These are phyloP conservation scores for Microctenopoma steveboyesi DNA, from an alignment of 2,797 vertebrate genomes.

Conservation along the genomic window DNA sequence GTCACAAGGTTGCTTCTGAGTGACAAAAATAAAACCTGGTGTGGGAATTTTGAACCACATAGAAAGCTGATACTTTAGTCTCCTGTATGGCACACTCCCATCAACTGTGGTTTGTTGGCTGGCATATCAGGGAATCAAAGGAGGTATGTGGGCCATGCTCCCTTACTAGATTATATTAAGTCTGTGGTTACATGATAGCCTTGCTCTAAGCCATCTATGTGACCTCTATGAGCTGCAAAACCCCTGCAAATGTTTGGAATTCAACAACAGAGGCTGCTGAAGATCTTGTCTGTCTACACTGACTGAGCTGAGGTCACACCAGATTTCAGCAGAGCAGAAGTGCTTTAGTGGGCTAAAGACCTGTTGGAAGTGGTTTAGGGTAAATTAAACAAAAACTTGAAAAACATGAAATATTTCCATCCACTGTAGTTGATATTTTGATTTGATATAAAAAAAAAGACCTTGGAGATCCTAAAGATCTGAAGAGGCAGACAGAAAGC, in stretches of 20 bases:
- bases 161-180: constrained; percentile 75
- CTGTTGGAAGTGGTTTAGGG: too few relatives aligned
- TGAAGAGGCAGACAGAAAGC: too few relatives aligned
- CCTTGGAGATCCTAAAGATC: too few relatives aligned
- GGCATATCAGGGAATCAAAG: constrained; percentile 73
- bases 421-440: too few relatives aligned
- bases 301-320: constrained; percentile 39
- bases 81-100: constrained; percentile 65
- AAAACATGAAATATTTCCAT: too few relatives aligned
- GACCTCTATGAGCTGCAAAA: constrained; percentile 69
- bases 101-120: constrained; percentile 58
- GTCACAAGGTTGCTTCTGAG: constrained; percentile 51
- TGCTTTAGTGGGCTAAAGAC: constrained; percentile 4
- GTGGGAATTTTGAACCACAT: constrained; percentile 54
- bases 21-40: constrained; percentile 73
- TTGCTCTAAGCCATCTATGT: constrained; percentile 69
- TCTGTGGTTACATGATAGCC: constrained; percentile 73
- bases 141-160: constrained; percentile 73
- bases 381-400: too few relatives aligned
- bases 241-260: constrained; percentile 71
- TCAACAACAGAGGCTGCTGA: constrained; percentile 44
- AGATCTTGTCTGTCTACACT: constrained; percentile 50
- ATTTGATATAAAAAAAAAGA: too few relatives aligned
- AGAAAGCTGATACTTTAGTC: constrained; percentile 63
- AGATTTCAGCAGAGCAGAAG: constrained; percentile 12